phyloP scores from a whole-genome alignment of 2,797 vertebrate genomes.

The Siniperca obscura region DNA sequence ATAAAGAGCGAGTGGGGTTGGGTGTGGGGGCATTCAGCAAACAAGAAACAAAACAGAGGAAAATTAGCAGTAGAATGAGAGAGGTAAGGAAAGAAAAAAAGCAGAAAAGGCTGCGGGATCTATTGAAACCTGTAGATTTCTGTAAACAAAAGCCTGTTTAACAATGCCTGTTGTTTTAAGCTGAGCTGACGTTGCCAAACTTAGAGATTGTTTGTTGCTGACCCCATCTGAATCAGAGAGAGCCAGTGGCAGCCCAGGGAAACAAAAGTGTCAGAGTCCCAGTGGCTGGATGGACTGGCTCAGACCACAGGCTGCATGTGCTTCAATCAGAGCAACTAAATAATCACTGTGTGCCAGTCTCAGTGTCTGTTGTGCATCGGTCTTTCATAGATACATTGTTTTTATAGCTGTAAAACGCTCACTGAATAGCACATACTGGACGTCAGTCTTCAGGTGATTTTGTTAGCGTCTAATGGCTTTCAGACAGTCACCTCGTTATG shows the following conservation, averaged over 20 bases:
- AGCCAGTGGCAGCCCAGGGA: constrained; percentile 53
- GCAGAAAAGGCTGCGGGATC: constrained; percentile 40
- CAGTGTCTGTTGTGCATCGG: neutral
- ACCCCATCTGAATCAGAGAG: constrained; percentile 78
- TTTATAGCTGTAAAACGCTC: neutral
- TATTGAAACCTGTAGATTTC: constrained; percentile 79
- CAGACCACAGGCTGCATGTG: constrained; percentile 36
- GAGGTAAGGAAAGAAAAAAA: constrained; percentile 25
- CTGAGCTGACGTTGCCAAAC: constrained; percentile 83
- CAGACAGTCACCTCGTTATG: neutral
- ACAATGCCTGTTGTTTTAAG: constrained; percentile 86
- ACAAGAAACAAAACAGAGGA: constrained; percentile 60
- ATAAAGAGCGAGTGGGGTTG: neutral
- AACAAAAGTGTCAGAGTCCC: constrained; percentile 70
- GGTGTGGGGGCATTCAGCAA: constrained; percentile 22
- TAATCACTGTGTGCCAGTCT: constrained; percentile 22
- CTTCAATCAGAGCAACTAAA: constrained; percentile 29
- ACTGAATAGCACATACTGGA: neutral
- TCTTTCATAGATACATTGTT: neutral
- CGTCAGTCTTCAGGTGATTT: neutral
- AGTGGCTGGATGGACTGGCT: constrained; percentile 47
- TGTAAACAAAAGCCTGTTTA: constrained; percentile 74
- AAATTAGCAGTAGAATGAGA: constrained; percentile 45
- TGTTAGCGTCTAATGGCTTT: neutral
- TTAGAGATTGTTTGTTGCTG: constrained; percentile 87